A percentile compares a stretch with the other conserved stretches of the same genome.
These are phyloP conservation scores for Dreissena rostriformis DNA, from an alignment of 1,140 invertebrate species.

Conservation along the genomic window DNA sequence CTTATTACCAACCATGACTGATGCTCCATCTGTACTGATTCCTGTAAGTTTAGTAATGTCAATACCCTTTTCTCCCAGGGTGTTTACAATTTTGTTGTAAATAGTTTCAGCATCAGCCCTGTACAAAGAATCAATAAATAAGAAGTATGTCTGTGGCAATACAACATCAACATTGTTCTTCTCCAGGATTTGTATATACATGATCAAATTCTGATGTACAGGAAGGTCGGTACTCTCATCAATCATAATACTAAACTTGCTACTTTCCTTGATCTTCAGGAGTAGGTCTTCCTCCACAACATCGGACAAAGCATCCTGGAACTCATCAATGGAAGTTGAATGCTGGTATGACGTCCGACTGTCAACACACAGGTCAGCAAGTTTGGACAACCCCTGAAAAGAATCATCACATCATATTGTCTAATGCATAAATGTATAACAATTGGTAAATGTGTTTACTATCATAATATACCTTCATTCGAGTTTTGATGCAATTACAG, in stretches of 20 bases:
- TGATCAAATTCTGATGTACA: constrained; percentile 30
- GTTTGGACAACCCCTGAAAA: constrained; percentile 13
- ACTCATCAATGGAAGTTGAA: too few relatives aligned
- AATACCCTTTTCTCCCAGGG: constrained; percentile 11
- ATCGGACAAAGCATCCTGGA: too few relatives aligned
- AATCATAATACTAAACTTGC: constrained; percentile 27
- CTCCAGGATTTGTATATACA: constrained; percentile 16
- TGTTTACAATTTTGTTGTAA: constrained; percentile 9
- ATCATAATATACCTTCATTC: too few relatives aligned
- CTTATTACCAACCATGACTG: constrained; percentile 5
- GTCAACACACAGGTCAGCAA: constrained; percentile 24
- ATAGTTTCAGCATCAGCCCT: constrained; percentile 34
- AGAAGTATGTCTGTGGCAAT: constrained; percentile 19
- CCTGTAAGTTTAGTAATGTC: constrained; percentile 9
- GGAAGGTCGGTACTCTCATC: constrained; percentile 28
- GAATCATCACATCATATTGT: too few relatives aligned
- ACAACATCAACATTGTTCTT: constrained; percentile 1
- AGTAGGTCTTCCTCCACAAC: too few relatives aligned
- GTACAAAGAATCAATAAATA: neutral
- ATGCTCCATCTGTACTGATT: constrained; percentile 5
- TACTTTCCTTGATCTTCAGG: constrained; percentile 17
- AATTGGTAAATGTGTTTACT: too few relatives aligned
- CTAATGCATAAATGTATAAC: too few relatives aligned
- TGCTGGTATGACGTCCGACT: too few relatives aligned
- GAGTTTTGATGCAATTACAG: too few relatives aligned